Evolutionary conservation across 2,888 invertebrate species (phyloP).

Genomic region (Drosophila neotestacea): DNA sequence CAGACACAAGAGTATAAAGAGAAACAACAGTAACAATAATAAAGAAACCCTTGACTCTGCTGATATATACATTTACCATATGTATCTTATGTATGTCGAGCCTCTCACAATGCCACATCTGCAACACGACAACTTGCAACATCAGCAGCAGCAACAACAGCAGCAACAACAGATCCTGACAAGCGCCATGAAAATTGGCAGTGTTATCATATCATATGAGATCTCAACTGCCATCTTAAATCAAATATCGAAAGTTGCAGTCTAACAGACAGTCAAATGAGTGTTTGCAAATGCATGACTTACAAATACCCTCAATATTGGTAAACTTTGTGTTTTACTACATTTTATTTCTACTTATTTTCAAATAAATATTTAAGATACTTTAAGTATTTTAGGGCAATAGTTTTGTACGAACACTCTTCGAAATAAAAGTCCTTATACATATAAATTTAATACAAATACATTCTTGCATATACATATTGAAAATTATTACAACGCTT

Average conservation of each 20-base stretch:
- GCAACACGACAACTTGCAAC: constrained; percentile 22
- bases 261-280: not conserved
- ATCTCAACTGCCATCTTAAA: not conserved
- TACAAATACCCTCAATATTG: not conserved
- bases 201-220: not conserved
- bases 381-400: too few relatives aligned
- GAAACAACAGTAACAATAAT: constrained; percentile 23
- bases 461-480: too few relatives aligned
- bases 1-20: constrained; percentile 39
- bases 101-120: constrained; percentile 34
- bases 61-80: constrained; percentile 23
- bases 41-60: constrained; percentile 40
- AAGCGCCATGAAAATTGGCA: constrained; percentile 36
- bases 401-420: too few relatives aligned
- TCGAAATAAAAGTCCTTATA: too few relatives aligned
- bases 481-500: too few relatives aligned
- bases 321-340: too few relatives aligned
- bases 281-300: not conserved
- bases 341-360: too few relatives aligned
- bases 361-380: too few relatives aligned
- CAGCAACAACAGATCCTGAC: constrained; percentile 34
- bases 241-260: not conserved
- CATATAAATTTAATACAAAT: too few relatives aligned
- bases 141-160: constrained; percentile 10
- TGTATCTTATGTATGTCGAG: constrained; percentile 21